phyloP scores from a whole-genome alignment of 2,888 invertebrate genomes.

The Cataglyphis livida region DNA sequence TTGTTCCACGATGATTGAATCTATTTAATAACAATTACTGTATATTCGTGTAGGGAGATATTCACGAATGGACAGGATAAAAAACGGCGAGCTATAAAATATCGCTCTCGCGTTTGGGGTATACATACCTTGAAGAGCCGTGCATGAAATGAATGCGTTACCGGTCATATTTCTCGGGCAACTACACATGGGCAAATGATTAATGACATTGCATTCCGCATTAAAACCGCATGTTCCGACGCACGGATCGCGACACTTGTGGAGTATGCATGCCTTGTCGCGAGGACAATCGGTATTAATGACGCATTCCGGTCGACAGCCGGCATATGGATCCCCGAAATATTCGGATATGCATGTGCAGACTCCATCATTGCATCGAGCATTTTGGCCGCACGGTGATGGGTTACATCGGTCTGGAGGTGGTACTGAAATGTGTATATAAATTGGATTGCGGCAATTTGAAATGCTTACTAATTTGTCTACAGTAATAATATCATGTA shows the following conservation, averaged over 20 bases:
- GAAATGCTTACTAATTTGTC: background rate
- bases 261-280: slow-evolving; percentile 85
- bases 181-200: slow-evolving; percentile 87
- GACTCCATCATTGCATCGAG: slow-evolving; percentile 88
- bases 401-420: slow-evolving; percentile 88
- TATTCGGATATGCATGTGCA: slow-evolving; percentile 89
- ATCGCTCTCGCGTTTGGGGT: background rate
- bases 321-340: slow-evolving; percentile 87
- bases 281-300: slow-evolving; percentile 85
- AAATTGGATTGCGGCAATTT: slow-evolving; percentile 13
- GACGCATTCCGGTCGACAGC: slow-evolving; percentile 85
- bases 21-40: slow-evolving; percentile 81
- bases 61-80: background rate
- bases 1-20: slow-evolving; percentile 86
- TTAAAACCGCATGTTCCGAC: slow-evolving; percentile 91
- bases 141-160: slow-evolving; percentile 90
- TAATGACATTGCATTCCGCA: slow-evolving; percentile 91
- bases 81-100: background rate
- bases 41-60: background rate
- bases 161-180: slow-evolving; percentile 90
- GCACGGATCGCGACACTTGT: slow-evolving; percentile 88
- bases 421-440: slow-evolving; percentile 53
- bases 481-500: background rate
- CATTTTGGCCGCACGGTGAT: slow-evolving; percentile 91
- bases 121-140: slow-evolving; percentile 86